These are phyloP conservation scores for Pardalotus punctatus DNA, from an alignment of 2,113 vertebrate genomes.

Conservation along the genomic window DNA sequence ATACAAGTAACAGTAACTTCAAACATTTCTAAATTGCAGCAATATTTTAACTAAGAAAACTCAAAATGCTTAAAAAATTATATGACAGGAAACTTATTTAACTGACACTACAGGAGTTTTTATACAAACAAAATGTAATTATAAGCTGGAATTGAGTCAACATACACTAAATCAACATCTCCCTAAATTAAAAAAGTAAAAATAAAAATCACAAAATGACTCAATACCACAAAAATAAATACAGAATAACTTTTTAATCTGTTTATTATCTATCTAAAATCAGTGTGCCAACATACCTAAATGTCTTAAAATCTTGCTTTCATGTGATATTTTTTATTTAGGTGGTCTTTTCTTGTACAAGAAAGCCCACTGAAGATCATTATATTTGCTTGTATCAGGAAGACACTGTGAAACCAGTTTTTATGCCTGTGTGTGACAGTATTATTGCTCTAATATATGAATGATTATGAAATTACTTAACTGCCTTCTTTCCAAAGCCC, in stretches of 20 bases:
- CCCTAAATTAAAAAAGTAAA: background rate
- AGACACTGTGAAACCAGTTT: background rate
- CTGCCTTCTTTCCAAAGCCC: background rate
- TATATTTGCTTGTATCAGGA: background rate
- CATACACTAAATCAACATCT: background rate
- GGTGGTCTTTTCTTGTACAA: background rate
- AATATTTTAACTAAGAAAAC: background rate
- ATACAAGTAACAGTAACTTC: background rate
- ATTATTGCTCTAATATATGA: background rate
- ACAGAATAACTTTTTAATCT: background rate
- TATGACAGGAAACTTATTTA: background rate
- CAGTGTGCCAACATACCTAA: background rate
- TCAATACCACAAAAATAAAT: background rate
- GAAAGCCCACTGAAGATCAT: background rate
- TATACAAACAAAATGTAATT: background rate
- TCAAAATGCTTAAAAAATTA: background rate
- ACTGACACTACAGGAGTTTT: background rate
- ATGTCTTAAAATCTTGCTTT: background rate
- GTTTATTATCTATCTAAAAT: background rate
- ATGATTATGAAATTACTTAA: slow-evolving; percentile 11
- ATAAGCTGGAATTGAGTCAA: background rate
- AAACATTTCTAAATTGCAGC: background rate
- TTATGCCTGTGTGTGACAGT: background rate
- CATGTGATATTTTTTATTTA: background rate
- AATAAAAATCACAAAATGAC: background rate